Conservation (phyloP, 2,113 vertebrate genomes). For the Salvelinus sp. region DNA sequence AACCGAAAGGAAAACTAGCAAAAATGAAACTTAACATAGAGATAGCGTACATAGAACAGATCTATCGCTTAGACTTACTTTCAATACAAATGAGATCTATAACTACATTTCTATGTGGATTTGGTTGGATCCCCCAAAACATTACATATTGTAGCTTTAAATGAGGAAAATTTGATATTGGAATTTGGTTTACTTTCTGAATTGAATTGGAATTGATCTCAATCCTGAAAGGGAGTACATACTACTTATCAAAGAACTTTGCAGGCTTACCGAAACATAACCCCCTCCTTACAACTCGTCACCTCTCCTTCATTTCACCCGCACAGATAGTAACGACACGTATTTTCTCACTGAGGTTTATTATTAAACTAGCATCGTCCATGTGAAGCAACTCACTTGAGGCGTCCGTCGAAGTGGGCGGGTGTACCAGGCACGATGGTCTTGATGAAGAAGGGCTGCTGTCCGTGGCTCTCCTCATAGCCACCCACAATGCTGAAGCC, state of each 20-base stretch:
- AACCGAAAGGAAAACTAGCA: too few species aligned
- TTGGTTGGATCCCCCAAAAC: too few species aligned
- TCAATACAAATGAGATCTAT: too few species aligned
- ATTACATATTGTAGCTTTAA: too few species aligned
- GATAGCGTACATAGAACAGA: too few species aligned
- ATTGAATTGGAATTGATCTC: too few species aligned
- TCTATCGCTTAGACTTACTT: too few species aligned
- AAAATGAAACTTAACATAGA: too few species aligned
- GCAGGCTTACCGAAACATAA: background rate
- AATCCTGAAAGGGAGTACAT: background rate
- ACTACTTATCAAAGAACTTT: background rate
- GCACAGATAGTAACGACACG: too few species aligned
- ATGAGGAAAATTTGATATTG: too few species aligned
- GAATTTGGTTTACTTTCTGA: too few species aligned
- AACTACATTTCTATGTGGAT: too few species aligned
- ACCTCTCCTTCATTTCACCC: background rate
- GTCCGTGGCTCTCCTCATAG: slow-evolving; percentile 86
- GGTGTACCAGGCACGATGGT: slow-evolving; percentile 92
- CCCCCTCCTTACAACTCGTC: background rate
- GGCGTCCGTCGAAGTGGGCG: slow-evolving; percentile 84
- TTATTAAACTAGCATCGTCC: background rate
- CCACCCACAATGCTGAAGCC: slow-evolving; percentile 95
- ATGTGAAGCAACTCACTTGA: slow-evolving; percentile 77
- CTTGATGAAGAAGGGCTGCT: slow-evolving; percentile 95
- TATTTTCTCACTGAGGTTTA: background rate